phyloP scores from a whole-genome alignment of 2,888 invertebrate species.

The Syrphus vitripennis region DNA sequence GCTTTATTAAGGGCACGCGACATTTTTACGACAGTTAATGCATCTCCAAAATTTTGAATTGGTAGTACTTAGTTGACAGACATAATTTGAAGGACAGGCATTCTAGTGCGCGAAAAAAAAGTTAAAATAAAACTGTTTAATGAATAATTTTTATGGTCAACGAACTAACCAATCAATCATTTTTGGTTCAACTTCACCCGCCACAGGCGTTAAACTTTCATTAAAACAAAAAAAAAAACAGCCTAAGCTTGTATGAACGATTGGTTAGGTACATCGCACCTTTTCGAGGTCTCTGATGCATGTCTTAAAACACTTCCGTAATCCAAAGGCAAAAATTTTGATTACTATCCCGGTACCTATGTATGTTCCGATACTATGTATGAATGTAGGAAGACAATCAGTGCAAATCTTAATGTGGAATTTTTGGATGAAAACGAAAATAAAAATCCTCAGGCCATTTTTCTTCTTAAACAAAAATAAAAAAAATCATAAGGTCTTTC shows the following conservation, averaged over 20 bases:
- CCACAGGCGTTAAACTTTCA: background rate
- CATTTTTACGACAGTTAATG: no score
- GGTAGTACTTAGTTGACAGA: no score
- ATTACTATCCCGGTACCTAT: background rate
- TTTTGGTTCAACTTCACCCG: background rate
- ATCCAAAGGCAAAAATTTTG: background rate
- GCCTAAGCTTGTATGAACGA: background rate
- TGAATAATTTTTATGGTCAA: background rate
- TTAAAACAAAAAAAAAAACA: background rate
- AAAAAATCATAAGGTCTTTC: background rate
- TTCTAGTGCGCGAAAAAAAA: no score
- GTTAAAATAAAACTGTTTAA: background rate
- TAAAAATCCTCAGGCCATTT: background rate
- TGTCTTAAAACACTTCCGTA: slow-evolving; percentile 9
- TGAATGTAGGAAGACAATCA: background rate
- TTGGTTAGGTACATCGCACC: background rate
- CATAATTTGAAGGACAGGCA: no score
- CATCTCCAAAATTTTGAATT: no score
- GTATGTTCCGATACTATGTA: background rate
- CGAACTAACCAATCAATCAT: slow-evolving; percentile 10
- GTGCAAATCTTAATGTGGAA: background rate
- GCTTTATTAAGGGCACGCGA: no score
- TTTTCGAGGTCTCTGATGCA: slow-evolving; percentile 12
- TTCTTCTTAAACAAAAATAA: background rate
- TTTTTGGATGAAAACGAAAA: background rate